Base-by-base conservation (phyloP, 2,888 invertebrate genomes). In the Torymus tubicola region DNA sequence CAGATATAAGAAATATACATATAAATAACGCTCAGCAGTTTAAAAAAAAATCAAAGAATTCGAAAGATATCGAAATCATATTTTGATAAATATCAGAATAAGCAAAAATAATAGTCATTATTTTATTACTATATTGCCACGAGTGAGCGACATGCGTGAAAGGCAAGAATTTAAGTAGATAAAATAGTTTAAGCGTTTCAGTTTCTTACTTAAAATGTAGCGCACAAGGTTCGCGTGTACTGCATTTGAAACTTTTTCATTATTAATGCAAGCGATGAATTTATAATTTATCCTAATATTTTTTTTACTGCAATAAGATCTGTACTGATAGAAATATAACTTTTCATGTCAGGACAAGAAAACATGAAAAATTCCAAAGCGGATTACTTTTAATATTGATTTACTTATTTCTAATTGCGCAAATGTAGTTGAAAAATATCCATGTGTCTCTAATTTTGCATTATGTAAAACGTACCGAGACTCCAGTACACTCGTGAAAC, bases 231-330 rank as follows among this genome's bases (percentile, higher is more conserved):
- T 12, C n/a, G n/a, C 12, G n/a, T 16, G 52, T 14, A 63, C 16
- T 65, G 65, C 57, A 53, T 75, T 75, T 68, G 53, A 68, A 61
- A 68, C 67, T 76, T 76, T 64, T 70, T 67, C 61, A 12, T 61
- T 76, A 69, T 63, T 68, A 57, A 69, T 52, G 57, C 21, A n/a
- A 21, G 55, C n/a, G 57, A n/a, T 31, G 63, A 42, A 67, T 53
- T 12, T 18, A 75, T 31, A 73, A 73, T 64, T 42, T 2, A 18
- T 13, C 53, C 16, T 2, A 72, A 72, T 53, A 63, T 31, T 52
- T 42, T 18, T 64, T 65, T 74, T 55, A 74, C 42, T 65, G n/a
- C 12, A 42, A 69, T 76, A 42, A 42, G 42, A 42, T 42, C 42
- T 42, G 8, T 42, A 31, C 8, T 42, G 42, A 42, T 42, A 42